Evolutionary conservation across 2,113 vertebrate species (phyloP).

Genomic region (Ctenomys sociabilis): DNA sequence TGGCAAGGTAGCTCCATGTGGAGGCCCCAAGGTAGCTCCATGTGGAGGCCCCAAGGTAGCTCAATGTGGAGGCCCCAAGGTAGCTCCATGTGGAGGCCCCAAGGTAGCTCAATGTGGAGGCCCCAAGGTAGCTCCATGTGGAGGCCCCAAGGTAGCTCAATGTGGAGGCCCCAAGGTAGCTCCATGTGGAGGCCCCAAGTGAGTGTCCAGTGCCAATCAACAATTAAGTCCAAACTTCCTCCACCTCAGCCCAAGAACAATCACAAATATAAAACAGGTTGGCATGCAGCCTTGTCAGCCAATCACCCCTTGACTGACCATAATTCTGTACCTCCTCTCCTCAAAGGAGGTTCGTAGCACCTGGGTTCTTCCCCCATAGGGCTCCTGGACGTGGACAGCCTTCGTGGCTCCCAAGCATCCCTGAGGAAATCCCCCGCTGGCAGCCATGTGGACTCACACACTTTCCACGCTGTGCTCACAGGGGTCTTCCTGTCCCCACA

Average conservation of each 20-base stretch:
- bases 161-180: too few species aligned
- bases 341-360: not conserved
- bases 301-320: slow-evolving; percentile 37
- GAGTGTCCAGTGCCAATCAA: not conserved
- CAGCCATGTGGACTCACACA: not conserved
- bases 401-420: not conserved
- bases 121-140: not conserved
- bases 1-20: not conserved
- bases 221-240: not conserved
- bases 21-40: not conserved
- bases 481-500: not conserved
- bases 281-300: not conserved
- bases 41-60: not conserved
- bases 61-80: not conserved
- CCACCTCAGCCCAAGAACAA: not conserved
- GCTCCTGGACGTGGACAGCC: not conserved
- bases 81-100: not conserved
- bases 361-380: not conserved
- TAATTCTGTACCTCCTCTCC: not conserved
- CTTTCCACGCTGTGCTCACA: not conserved
- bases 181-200: not conserved
- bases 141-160: too few species aligned
- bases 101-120: too few species aligned
- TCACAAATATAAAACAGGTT: not conserved
- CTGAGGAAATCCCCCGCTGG: not conserved